phyloP scores from a whole-genome alignment of 2,888 invertebrate species.

The Zaprionus lineosus region DNA sequence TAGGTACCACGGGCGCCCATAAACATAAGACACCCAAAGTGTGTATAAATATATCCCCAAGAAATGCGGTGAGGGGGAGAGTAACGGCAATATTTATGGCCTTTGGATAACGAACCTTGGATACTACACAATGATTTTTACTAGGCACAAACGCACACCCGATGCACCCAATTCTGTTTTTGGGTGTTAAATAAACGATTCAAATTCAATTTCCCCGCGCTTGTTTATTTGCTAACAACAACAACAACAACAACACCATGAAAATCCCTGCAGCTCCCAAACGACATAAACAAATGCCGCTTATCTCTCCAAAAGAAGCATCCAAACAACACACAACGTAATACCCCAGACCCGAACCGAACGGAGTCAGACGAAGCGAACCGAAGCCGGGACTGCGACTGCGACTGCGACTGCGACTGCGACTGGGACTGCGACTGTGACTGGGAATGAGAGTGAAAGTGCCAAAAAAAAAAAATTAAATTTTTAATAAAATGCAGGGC shows the following conservation, averaged over 20 bases:
- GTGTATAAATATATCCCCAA: conserved; percentile 6
- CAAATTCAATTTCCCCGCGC: conserved; percentile 28
- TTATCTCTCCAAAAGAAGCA: conserved; percentile 50
- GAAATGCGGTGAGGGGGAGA: background rate
- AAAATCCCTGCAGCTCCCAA: conserved; percentile 28
- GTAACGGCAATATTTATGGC: conserved; percentile 19
- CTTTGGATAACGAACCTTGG: conserved; percentile 51
- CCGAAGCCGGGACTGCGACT: conserved; percentile 37
- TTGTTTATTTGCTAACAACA: conserved; percentile 60
- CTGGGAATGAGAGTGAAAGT: conserved; percentile 70
- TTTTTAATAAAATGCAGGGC: background rate
- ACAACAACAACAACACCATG: conserved; percentile 18
- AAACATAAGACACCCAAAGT: background rate
- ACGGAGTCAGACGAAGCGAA: conserved; percentile 43
- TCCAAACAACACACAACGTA: conserved; percentile 57
- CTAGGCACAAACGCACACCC: too few relatives aligned
- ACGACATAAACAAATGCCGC: conserved; percentile 59
- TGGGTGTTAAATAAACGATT: conserved; percentile 10
- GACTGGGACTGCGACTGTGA: too few relatives aligned
- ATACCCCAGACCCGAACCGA: conserved; percentile 48
- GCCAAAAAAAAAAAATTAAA: conserved; percentile 49
- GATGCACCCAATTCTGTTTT: conserved; percentile 24
- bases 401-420: too few relatives aligned
- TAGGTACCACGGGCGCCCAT: background rate
- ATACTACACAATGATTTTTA: conserved; percentile 25